Evolutionary conservation across 2,888 invertebrate species (phyloP).

Genomic region (Ecliptopera silaceata): DNA sequence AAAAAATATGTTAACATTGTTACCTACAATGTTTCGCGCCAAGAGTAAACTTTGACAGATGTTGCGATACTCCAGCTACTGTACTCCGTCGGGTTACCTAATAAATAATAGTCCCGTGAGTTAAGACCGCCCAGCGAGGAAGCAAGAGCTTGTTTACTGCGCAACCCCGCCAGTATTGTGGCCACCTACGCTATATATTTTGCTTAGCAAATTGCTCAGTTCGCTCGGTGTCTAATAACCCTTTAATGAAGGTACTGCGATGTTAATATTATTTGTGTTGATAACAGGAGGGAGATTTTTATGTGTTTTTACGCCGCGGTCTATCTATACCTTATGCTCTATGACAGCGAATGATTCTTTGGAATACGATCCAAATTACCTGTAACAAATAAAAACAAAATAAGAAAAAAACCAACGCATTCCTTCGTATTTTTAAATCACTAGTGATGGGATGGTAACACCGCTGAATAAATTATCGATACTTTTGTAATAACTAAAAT

Average conservation of each 20-base stretch:
- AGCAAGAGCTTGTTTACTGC: slow-evolving; percentile 73
- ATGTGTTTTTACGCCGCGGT: slow-evolving; percentile 16
- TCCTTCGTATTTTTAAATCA: not conserved
- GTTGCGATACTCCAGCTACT: slow-evolving; percentile 61
- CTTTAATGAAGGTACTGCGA: slow-evolving; percentile 72
- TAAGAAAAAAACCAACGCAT: slow-evolving; percentile 19
- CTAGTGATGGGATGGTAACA: slow-evolving; percentile 21
- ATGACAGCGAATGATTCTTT: slow-evolving; percentile 6
- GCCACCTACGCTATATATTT: slow-evolving; percentile 79
- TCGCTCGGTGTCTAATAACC: slow-evolving; percentile 78
- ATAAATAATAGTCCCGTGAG: slow-evolving; percentile 80
- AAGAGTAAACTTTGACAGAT: slow-evolving; percentile 50
- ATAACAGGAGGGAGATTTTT: slow-evolving; percentile 29
- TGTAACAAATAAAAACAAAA: slow-evolving; percentile 41
- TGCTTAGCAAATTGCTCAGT: slow-evolving; percentile 80
- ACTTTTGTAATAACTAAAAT: not conserved
- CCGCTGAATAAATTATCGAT: slow-evolving; percentile 1
- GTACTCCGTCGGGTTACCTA: slow-evolving; percentile 64
- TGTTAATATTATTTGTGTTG: slow-evolving; percentile 42
- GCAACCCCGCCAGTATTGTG: slow-evolving; percentile 70
- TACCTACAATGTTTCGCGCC: slow-evolving; percentile 29
- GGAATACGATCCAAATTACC: slow-evolving; percentile 36
- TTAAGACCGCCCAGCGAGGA: slow-evolving; percentile 81
- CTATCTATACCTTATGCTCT: slow-evolving; percentile 13
- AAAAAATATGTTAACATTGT: slow-evolving; percentile 6